These are phyloP conservation scores for Ylistrum balloti DNA, from an alignment of 1,140 invertebrate genomes.

Conservation along the genomic window DNA sequence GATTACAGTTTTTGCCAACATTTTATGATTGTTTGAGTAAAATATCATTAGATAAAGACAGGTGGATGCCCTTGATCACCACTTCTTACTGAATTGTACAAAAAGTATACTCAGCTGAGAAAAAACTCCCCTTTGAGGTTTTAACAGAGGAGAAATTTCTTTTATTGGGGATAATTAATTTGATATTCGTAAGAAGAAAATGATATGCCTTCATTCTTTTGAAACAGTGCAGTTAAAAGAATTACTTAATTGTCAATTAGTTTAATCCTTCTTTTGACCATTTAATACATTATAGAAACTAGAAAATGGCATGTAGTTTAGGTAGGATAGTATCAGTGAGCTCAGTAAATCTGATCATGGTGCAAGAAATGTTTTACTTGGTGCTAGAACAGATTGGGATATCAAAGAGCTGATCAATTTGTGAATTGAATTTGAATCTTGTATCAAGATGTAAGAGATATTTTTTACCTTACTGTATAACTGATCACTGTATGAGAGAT, in stretches of 20 bases:
- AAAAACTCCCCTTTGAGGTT: not conserved
- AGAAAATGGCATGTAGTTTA: not conserved
- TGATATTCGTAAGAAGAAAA: not conserved
- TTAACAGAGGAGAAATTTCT: not conserved
- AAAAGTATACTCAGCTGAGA: not conserved
- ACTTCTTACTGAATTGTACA: not conserved
- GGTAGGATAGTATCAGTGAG: too few relatives aligned
- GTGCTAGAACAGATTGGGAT: too few relatives aligned
- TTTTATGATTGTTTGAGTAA: not conserved
- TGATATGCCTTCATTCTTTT: not conserved
- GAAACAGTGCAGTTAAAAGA: not conserved
- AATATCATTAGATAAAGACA: not conserved
- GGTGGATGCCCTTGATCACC: not conserved
- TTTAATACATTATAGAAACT: not conserved
- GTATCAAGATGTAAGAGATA: too few relatives aligned
- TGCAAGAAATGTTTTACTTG: too few relatives aligned
- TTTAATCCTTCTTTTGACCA: not conserved
- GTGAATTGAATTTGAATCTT: too few relatives aligned
- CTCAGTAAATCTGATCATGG: too few relatives aligned
- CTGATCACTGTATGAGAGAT: too few relatives aligned
- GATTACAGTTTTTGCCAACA: not conserved
- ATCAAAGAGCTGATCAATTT: too few relatives aligned
- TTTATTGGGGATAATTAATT: conserved; percentile 5
- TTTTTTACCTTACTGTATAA: too few relatives aligned
- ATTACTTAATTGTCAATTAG: not conserved